phyloP scores from a whole-genome alignment of 2,888 invertebrate genomes.

The Phytoseiulus persimilis region DNA sequence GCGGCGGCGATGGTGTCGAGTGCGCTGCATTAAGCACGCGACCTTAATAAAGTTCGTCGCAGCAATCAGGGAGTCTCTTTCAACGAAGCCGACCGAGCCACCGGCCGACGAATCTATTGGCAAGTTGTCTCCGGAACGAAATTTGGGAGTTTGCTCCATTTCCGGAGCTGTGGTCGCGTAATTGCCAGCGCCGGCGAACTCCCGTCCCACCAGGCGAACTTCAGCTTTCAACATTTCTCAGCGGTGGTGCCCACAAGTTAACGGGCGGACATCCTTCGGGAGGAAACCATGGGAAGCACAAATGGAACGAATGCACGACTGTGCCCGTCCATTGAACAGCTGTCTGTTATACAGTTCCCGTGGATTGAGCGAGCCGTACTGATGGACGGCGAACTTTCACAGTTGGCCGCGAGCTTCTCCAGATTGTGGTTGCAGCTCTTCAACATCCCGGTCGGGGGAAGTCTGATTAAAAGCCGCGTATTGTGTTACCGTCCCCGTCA shows the following conservation, averaged over 20 bases:
- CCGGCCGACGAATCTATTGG: not conserved
- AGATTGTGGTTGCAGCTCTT: too few species aligned
- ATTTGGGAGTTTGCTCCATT: not conserved
- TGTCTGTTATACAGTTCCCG: too few species aligned
- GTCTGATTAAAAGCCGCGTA: too few species aligned
- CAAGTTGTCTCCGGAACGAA: not conserved
- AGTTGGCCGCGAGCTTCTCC: too few species aligned
- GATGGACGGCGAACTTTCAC: too few species aligned
- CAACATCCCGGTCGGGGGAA: too few species aligned
- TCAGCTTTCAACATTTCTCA: not conserved
- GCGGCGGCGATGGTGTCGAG: not conserved
- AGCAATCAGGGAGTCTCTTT: conserved; percentile 5
- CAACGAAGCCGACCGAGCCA: not conserved
- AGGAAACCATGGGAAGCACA: too few species aligned
- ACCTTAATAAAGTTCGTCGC: not conserved
- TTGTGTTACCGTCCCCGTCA: not conserved
- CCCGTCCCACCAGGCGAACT: not conserved
- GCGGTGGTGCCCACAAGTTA: not conserved
- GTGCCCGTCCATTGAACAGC: too few species aligned
- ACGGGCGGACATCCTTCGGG: not conserved
- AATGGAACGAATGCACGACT: too few species aligned
- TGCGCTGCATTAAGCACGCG: not conserved
- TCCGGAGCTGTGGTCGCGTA: not conserved
- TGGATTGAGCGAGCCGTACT: too few species aligned
- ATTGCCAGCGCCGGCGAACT: not conserved